Percentiles rank a stretch among this genome's conserved stretches.
Evolutionary conservation across 2,797 vertebrate species (phyloP).

Genomic region (Mallotus villosus): DNA sequence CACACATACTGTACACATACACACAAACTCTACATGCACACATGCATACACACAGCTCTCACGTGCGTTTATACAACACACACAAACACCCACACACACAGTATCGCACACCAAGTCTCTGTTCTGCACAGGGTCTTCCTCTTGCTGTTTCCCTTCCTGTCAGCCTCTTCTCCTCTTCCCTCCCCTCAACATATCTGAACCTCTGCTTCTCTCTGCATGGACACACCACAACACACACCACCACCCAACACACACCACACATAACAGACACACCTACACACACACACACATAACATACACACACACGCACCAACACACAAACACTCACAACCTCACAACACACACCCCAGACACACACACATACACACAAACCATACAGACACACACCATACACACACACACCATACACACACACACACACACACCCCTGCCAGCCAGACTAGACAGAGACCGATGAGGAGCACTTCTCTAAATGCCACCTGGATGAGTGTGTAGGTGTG

Average conservation of each 20-base stretch:
- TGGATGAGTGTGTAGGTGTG: neutral
- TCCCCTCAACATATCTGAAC: too few relatives aligned
- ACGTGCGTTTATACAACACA: neutral
- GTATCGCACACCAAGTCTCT: too few relatives aligned
- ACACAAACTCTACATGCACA: too few relatives aligned
- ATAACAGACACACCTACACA: too few relatives aligned
- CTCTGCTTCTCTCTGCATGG: neutral
- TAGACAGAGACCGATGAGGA: conserved; percentile 16
- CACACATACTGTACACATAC: neutral
- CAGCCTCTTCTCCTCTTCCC: too few relatives aligned
- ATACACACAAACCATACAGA: neutral
- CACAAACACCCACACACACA: neutral
- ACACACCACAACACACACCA: neutral
- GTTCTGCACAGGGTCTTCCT: too few relatives aligned
- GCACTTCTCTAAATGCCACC: neutral
- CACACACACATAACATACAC: too few relatives aligned
- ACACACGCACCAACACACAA: neutral
- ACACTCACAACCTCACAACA: neutral
- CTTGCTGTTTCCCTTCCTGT: too few relatives aligned
- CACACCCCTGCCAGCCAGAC: conserved; percentile 3
- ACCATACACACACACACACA: too few relatives aligned
- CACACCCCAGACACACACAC: neutral
- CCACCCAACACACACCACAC: too few relatives aligned
- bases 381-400: neutral
- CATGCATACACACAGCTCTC: neutral